A percentile compares a stretch with the other conserved stretches of the same genome.
These are phyloP conservation scores for Numenius phaeopus DNA, from an alignment of 2,797 vertebrate species.

Conservation along the genomic window DNA sequence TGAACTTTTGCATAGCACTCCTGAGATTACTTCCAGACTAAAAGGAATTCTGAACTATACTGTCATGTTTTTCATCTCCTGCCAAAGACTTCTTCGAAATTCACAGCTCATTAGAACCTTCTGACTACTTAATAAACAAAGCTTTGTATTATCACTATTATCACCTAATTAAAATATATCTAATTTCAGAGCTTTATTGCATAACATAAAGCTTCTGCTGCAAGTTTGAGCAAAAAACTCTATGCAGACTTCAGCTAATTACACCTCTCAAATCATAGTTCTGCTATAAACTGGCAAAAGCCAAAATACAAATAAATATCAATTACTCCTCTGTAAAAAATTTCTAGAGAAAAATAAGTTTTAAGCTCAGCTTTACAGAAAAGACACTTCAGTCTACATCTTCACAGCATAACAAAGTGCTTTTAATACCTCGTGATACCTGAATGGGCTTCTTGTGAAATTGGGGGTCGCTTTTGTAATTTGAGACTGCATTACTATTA, in stretches of 20 bases:
- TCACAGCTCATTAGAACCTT: slow-evolving; percentile 74
- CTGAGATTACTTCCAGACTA: background rate
- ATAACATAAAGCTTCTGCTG: slow-evolving; percentile 65
- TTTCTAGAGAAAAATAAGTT: background rate
- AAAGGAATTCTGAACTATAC: background rate
- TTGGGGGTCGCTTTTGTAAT: background rate
- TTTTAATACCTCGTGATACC: background rate
- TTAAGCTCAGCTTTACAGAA: background rate
- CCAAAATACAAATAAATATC: background rate
- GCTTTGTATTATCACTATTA: slow-evolving; percentile 54
- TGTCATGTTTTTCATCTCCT: slow-evolving; percentile 50
- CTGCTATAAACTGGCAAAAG: slow-evolving; percentile 42
- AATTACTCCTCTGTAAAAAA: background rate
- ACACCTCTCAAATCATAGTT: slow-evolving; percentile 34
- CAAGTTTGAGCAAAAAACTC: slow-evolving; percentile 61
- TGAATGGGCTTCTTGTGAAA: background rate
- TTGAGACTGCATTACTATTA: background rate
- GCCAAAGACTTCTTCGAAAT: slow-evolving; percentile 66
- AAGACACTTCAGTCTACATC: background rate
- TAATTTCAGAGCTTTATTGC: slow-evolving; percentile 71
- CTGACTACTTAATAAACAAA: slow-evolving; percentile 79
- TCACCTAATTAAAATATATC: slow-evolving; percentile 77
- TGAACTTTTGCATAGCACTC: background rate
- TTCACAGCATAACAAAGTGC: background rate
- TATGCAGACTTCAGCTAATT: slow-evolving; percentile 54